Percentiles rank a stretch among this genome's conserved stretches.
Evolutionary conservation across 2,888 invertebrate species (phyloP).

Genomic region (Anorthoa munda): DNA sequence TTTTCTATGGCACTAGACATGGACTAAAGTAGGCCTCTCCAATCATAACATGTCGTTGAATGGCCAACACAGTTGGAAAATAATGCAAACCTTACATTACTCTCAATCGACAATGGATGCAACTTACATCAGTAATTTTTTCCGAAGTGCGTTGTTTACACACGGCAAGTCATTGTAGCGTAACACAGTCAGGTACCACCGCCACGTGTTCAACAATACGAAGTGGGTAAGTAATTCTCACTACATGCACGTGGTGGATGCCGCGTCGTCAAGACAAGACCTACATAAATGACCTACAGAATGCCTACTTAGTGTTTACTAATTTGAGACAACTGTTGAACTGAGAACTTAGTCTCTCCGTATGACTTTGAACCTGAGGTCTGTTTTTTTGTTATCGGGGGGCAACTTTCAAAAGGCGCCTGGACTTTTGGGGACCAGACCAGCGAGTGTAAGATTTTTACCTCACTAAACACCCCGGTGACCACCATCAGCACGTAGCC

Average conservation of each 20-base stretch:
- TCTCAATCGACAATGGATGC: neutral
- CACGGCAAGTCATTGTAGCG: neutral
- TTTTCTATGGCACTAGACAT: too few relatives aligned
- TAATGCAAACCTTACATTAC: neutral
- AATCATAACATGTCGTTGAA: neutral
- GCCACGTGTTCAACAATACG: slow-evolving; percentile 6
- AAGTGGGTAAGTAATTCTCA: neutral
- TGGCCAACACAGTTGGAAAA: neutral
- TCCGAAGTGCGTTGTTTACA: slow-evolving; percentile 3
- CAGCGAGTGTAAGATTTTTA: too few relatives aligned
- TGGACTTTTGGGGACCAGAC: too few relatives aligned
- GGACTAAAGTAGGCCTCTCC: too few relatives aligned
- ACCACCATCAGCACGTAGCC: too few relatives aligned
- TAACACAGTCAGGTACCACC: neutral
- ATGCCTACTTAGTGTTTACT: neutral
- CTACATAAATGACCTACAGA: neutral
- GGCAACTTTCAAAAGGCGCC: too few relatives aligned
- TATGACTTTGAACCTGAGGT: too few relatives aligned
- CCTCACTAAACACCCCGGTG: too few relatives aligned
- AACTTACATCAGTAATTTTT: neutral
- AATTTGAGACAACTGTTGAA: neutral
- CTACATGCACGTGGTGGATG: neutral
- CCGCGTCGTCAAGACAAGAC: neutral
- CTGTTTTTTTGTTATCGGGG: too few relatives aligned
- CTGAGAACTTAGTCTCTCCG: neutral